These are phyloP conservation scores for Mellilla xanthometata DNA, from an alignment of 2,888 invertebrate species.

Conservation along the genomic window DNA sequence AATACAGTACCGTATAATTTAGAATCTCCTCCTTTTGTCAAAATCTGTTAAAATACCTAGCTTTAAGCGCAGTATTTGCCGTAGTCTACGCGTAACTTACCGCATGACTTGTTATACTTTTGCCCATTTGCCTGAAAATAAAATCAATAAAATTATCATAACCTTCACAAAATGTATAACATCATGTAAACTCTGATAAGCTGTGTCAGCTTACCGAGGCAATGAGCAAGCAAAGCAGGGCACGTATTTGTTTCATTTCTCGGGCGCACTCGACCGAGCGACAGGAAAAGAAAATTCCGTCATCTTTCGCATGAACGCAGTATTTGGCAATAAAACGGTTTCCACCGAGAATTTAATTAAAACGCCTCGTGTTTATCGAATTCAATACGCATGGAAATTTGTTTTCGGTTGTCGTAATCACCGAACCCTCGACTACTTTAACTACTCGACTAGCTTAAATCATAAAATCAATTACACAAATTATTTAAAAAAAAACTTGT, in stretches of 20 bases:
- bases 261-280: conserved; percentile 44
- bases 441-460: conserved; percentile 4
- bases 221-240: conserved; percentile 46
- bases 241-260: conserved; percentile 62
- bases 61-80: too few relatives aligned
- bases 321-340: conserved; percentile 47
- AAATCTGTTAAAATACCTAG: too few relatives aligned
- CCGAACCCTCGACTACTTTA: conserved; percentile 1
- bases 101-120: conserved; percentile 50
- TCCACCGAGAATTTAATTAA: conserved; percentile 53
- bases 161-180: too few relatives aligned
- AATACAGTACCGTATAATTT: too few relatives aligned
- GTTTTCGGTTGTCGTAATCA: conserved; percentile 26
- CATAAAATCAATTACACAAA: too few relatives aligned
- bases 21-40: too few relatives aligned
- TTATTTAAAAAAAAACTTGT: too few relatives aligned
- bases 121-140: conserved; percentile 43
- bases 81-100: too few relatives aligned
- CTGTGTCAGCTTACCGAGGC: conserved; percentile 58
- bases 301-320: conserved; percentile 34
- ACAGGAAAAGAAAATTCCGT: conserved; percentile 40
- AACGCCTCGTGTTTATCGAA: conserved; percentile 39
- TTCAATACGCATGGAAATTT: conserved; percentile 43
- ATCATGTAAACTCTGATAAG: too few relatives aligned
- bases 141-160: conserved; percentile 1